A percentile compares a stretch with the other conserved stretches of the same genome.
These are phyloP conservation scores for Andrena praecox DNA, from an alignment of 2,888 invertebrate genomes.

Conservation along the genomic window DNA sequence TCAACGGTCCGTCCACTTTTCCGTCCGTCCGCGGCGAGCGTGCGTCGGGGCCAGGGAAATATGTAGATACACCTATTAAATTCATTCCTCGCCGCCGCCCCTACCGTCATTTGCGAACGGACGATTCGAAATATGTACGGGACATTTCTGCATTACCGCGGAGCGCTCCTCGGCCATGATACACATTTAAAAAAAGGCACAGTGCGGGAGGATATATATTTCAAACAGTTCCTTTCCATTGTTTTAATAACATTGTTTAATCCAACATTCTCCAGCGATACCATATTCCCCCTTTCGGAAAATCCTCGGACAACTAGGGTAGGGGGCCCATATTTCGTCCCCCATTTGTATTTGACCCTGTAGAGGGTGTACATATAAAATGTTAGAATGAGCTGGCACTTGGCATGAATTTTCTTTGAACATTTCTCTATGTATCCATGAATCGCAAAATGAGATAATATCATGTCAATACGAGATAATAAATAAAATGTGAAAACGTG, in stretches of 20 bases:
- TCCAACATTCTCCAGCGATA: neutral
- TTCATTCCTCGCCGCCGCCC: neutral
- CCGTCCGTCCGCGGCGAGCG: neutral
- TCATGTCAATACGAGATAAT: too few species aligned
- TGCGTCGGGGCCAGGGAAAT: neutral
- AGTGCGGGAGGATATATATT: neutral
- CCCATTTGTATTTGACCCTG: too few species aligned
- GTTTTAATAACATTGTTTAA: neutral
- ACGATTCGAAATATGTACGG: neutral
- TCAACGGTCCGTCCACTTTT: slow-evolving; percentile 12
- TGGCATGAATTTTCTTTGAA: too few species aligned
- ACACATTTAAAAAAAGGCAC: neutral
- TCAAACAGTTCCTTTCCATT: neutral
- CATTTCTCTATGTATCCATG: too few species aligned
- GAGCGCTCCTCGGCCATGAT: neutral
- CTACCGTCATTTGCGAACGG: too few species aligned
- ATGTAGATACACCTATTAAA: slow-evolving; percentile 13
- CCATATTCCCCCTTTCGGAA: neutral
- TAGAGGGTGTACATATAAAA: too few species aligned
- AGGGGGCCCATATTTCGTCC: too few species aligned
- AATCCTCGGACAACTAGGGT: neutral
- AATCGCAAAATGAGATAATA: too few species aligned
- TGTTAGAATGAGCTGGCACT: too few species aligned
- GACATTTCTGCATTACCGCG: neutral
- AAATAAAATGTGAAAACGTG: too few species aligned